Percentiles rank a stretch among this genome's conserved stretches.
Conservation (phyloP, 2,888 invertebrate species). For the Choreutis nemorana region DNA sequence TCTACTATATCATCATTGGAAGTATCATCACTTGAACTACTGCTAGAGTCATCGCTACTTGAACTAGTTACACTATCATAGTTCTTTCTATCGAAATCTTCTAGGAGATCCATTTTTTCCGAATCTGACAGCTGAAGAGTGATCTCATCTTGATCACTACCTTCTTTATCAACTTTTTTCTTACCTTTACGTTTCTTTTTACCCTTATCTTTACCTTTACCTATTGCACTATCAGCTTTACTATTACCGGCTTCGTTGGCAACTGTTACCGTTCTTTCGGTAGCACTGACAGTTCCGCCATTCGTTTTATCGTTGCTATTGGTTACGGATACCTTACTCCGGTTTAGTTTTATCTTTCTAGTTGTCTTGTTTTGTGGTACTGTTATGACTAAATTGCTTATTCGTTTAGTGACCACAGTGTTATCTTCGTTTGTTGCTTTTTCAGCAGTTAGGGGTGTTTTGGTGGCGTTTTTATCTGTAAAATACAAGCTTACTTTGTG, state of each 20-base stretch:
- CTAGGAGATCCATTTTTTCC: conserved; percentile 56
- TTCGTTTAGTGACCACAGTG: conserved; percentile 30
- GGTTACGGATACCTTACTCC: conserved; percentile 22
- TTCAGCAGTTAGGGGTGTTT: no score
- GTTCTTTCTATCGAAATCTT: conserved; percentile 42
- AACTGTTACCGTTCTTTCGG: conserved; percentile 7
- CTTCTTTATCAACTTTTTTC: conserved; percentile 26
- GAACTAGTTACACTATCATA: conserved; percentile 29
- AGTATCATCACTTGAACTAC: conserved; percentile 18
- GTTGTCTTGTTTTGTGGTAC: conserved; percentile 35
- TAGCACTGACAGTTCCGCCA: conserved; percentile 6
- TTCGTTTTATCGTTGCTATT: conserved; percentile 3
- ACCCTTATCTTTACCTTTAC: conserved; percentile 31
- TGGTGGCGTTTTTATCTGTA: no score
- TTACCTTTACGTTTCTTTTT: conserved; percentile 28
- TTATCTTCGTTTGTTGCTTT: no score
- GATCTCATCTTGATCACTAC: conserved; percentile 53
- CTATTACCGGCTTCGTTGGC: conserved; percentile 22
- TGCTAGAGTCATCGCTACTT: conserved; percentile 23
- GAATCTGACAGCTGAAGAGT: conserved; percentile 53
- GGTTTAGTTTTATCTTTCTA: conserved; percentile 48
- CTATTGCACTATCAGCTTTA: conserved; percentile 15
- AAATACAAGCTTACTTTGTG: no score
- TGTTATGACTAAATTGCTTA: conserved; percentile 39
- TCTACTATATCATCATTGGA: conserved; percentile 11